Evolutionary conservation across 2,113 vertebrate genomes (phyloP).

Genomic region (Pollimyrus isidori): DNA sequence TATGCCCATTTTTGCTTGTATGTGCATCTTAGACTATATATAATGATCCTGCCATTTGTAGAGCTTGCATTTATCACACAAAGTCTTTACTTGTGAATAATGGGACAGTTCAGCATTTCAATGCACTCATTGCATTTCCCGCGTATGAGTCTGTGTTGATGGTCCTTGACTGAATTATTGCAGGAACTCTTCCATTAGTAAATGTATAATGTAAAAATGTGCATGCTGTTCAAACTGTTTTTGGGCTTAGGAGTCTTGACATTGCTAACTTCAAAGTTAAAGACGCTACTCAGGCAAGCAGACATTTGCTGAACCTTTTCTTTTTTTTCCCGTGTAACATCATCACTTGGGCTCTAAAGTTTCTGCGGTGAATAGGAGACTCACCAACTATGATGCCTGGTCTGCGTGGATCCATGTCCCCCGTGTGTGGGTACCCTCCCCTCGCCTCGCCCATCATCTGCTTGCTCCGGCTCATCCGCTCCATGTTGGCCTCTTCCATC

Average conservation of each 20-base stretch:
- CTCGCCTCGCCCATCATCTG: constrained; percentile 70
- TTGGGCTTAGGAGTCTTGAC: neutral
- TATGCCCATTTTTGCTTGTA: neutral
- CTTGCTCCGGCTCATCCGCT: constrained; percentile 64
- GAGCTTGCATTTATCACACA: neutral
- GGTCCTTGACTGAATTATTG: neutral
- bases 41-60: neutral
- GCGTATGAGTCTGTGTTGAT: neutral
- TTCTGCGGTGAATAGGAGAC: constrained; percentile 23
- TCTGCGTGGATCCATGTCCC: constrained; percentile 72
- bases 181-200: neutral
- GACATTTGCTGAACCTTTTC: neutral
- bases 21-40: neutral
- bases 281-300: neutral
- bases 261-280: neutral
- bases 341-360: neutral
- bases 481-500: constrained; percentile 66
- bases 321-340: neutral
- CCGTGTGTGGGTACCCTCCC: constrained; percentile 69
- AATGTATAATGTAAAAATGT: neutral
- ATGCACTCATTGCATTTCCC: neutral
- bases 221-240: neutral
- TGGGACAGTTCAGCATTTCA: neutral
- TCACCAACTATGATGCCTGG: constrained; percentile 79
- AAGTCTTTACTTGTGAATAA: neutral